Base-by-base conservation (phyloP, 2,888 invertebrate species). In the Acronicta leporina region DNA sequence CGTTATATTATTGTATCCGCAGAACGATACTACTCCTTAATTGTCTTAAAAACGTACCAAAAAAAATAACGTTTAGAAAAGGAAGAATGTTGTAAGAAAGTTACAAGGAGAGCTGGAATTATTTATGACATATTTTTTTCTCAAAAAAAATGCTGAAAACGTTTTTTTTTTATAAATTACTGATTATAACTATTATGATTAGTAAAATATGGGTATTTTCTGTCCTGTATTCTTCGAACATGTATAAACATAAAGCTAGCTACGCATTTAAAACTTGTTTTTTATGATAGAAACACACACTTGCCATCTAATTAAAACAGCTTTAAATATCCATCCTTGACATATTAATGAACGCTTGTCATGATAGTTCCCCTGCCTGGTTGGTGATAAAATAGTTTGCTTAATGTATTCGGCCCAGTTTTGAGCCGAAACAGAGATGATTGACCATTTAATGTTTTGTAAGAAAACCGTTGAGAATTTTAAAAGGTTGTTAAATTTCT, bases 401-500 rank as follows among this genome's bases (percentile, higher is more conserved):
- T 70, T 86, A 87, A 90, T 87, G 78, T 86, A 86, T 87, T 87
- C 85, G 90, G 90, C 91, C 91, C 80, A 91, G 87, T 86, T 92
- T 80, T 76, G 63, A 41, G 70, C 71, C 82, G 79, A 87, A 88
- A 88, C 82, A 77, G 83, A 90, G 88, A 89, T 87, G 88, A 89
- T 86, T 91, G 92, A 88, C 90, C 90, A 89, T 88, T 87, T 91
- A 89, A 92, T 89, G 86, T 86, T 84, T 84, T 84, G 85, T 83
- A 84, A 85, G 84, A 87, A 79, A 85, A 88, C 89, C 87, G 88
- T 87, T 87, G 84, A 79, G 70, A 85, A 86, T 86, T 83, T 77
- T 63, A 81, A 80, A 80, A 67, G 53, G 47, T 61, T 69, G 48
- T 70, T 67, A 73, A 35, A 13, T 2, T 35, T 35, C 63, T 57